A percentile compares a stretch with the other conserved stretches of the same genome.
Evolutionary conservation across 2,888 invertebrate genomes (phyloP).

Genomic region (Protophormia terraenovae): DNA sequence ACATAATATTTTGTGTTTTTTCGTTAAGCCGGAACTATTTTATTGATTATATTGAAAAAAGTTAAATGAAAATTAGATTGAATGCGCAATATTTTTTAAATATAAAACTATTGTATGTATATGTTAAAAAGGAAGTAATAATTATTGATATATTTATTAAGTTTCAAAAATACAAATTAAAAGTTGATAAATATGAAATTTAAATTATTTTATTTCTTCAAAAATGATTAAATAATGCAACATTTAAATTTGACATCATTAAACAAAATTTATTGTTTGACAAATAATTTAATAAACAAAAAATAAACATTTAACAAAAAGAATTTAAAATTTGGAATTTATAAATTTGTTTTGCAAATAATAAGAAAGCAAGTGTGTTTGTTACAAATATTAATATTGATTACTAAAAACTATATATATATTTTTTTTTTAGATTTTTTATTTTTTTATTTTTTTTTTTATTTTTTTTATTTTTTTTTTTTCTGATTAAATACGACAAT

Average conservation of each 20-base stretch:
- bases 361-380: conserved; percentile 48
- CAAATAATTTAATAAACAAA: conserved; percentile 26
- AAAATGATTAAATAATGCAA: conserved; percentile 8
- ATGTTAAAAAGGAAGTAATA: background rate
- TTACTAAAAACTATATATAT: conserved; percentile 57
- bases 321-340: conserved; percentile 1
- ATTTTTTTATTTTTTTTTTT: conserved; percentile 55
- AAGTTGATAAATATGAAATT: background rate
- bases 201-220: background rate
- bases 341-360: conserved; percentile 46
- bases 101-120: background rate
- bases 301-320: background rate
- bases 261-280: conserved; percentile 5
- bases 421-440: conserved; percentile 54
- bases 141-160: background rate
- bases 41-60: conserved; percentile 23
- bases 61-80: conserved; percentile 1
- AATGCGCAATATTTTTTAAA: background rate
- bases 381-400: conserved; percentile 59
- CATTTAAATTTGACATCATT: background rate
- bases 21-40: conserved; percentile 40
- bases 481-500: conserved; percentile 74
- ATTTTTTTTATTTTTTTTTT: conserved; percentile 70
- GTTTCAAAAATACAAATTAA: background rate
- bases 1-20: conserved; percentile 23